Percentiles rank a stretch among this genome's conserved stretches.
Conservation (phyloP, 2,113 vertebrate genomes). For the Thinocorus orbignyianus region DNA sequence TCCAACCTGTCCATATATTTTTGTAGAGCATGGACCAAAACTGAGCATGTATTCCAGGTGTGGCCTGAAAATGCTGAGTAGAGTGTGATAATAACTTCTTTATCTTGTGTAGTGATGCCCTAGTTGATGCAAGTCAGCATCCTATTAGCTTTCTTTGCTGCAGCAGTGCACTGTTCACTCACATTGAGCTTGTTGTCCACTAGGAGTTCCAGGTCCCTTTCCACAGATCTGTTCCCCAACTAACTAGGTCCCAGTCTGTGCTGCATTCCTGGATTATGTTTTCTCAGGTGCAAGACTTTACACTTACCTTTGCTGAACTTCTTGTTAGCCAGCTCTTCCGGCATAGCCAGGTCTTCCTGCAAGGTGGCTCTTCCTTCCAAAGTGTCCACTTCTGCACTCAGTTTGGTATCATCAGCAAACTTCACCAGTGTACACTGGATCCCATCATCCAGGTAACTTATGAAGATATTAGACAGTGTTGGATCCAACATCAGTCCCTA, state of each 20-base stretch:
- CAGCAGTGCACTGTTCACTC: neutral
- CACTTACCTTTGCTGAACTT: neutral
- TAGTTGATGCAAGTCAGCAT: neutral
- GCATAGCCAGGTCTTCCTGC: neutral
- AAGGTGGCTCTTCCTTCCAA: neutral
- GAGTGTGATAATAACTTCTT: neutral
- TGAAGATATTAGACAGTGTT: neutral
- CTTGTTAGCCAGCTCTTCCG: neutral
- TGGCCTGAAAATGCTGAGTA: neutral
- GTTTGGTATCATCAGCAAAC: neutral
- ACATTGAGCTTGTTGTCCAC: neutral
- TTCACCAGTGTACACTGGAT: neutral
- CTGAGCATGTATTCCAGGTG: neutral
- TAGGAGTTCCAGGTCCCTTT: neutral
- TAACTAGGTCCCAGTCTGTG: neutral
- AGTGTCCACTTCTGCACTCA: neutral
- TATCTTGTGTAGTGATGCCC: neutral
- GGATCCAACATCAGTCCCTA: neutral
- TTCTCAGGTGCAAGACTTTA: neutral
- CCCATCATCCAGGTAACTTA: neutral
- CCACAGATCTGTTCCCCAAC: neutral
- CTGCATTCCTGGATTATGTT: neutral
- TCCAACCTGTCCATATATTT: neutral
- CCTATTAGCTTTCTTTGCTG: neutral
- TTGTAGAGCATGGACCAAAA: neutral